phyloP scores from a whole-genome alignment of 2,888 invertebrate genomes.

The Stenodema calcarata region DNA sequence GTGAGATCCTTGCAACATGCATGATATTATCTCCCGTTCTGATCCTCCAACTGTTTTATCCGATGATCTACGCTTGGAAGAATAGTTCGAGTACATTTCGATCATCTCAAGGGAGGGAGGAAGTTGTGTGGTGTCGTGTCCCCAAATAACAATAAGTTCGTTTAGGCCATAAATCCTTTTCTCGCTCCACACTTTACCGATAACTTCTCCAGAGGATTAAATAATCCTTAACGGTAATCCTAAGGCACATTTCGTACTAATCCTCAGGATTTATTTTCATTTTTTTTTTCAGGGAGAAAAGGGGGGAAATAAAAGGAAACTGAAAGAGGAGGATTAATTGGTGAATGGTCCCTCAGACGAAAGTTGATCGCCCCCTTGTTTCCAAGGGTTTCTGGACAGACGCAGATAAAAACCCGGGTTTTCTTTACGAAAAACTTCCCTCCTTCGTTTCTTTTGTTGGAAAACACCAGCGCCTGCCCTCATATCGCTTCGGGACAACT shows the following conservation, averaged over 20 bases:
- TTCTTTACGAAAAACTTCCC: background rate
- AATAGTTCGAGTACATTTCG: no score
- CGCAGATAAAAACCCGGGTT: background rate
- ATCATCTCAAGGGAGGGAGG: no score
- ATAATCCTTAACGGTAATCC: background rate
- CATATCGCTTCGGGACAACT: background rate
- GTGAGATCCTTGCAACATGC: no score
- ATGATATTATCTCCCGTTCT: no score
- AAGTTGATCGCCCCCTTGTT: background rate
- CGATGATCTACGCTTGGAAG: no score
- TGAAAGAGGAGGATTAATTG: background rate
- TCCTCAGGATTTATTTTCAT: background rate
- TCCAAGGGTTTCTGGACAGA: background rate
- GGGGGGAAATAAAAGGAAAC: background rate
- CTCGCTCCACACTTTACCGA: background rate
- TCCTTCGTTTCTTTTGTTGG: background rate
- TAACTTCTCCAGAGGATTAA: background rate
- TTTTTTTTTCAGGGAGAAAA: background rate
- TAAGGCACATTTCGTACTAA: background rate
- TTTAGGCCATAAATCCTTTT: background rate
- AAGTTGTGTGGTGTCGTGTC: no score
- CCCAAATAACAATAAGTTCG: background rate
- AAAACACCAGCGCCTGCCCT: background rate
- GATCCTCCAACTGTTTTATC: no score
- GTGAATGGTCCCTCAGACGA: background rate